A percentile compares a stretch with the other conserved stretches of the same genome.
Conservation (phyloP, 2,888 invertebrate genomes). For the Drosophila meridionalis region DNA sequence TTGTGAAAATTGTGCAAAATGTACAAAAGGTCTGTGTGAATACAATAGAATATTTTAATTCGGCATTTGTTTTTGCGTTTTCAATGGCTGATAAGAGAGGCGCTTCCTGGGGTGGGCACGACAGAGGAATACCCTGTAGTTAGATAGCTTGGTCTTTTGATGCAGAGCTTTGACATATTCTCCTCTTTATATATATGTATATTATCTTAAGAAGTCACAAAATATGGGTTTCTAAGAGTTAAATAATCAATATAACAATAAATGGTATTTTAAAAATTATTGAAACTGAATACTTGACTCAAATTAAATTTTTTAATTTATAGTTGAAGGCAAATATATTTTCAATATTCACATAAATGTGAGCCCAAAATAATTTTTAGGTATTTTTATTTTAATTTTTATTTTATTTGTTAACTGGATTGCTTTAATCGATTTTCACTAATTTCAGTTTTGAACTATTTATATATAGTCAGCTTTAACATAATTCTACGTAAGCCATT, state of each 20-base stretch:
- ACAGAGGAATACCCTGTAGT: background rate
- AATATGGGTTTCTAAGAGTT: background rate
- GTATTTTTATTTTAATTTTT: background rate
- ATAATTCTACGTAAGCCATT: conserved; percentile 7
- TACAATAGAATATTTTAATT: conserved; percentile 28
- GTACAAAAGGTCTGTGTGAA: conserved; percentile 3
- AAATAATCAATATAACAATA: background rate
- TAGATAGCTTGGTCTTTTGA: background rate
- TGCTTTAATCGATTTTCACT: background rate
- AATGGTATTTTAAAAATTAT: background rate
- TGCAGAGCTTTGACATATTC: background rate
- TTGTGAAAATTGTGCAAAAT: conserved; percentile 17
- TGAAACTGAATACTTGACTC: background rate
- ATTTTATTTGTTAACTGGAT: background rate
- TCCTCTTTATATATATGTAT: background rate
- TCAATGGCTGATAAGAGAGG: conserved; percentile 7
- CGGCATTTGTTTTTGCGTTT: conserved; percentile 15
- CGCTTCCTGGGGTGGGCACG: background rate
- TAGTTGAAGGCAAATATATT: background rate
- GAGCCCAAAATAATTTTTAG: background rate
- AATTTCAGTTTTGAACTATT: too few species aligned
- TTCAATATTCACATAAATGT: background rate
- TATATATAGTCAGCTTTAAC: background rate
- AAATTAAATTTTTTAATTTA: background rate
- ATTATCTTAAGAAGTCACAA: background rate